phyloP scores from a whole-genome alignment of 2,113 vertebrate genomes.

The Cebus imitator region DNA sequence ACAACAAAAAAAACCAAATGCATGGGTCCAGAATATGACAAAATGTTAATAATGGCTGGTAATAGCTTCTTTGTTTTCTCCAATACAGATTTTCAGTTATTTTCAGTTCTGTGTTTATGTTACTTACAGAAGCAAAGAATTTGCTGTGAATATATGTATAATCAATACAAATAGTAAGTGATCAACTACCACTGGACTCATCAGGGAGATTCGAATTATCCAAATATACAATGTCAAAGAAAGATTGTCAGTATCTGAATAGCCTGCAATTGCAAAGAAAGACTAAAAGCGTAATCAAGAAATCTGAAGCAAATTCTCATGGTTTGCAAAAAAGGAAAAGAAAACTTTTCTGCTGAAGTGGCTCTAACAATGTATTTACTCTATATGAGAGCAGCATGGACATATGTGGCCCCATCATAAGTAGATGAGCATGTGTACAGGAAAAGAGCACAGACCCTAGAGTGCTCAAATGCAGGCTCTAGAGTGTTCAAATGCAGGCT shows the following conservation, averaged over 20 bases:
- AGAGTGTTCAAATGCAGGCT: too few species aligned
- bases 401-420: neutral
- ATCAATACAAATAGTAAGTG: conserved; percentile 18
- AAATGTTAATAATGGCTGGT: neutral
- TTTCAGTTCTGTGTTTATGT: neutral
- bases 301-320: conserved; percentile 35
- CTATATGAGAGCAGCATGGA: neutral
- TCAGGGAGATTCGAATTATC: conserved; percentile 38
- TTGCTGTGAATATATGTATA: conserved; percentile 5
- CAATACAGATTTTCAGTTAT: conserved; percentile 14
- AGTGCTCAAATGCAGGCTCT: neutral
- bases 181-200: conserved; percentile 9
- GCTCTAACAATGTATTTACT: conserved; percentile 14
- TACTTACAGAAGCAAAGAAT: conserved; percentile 11
- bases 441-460: neutral
- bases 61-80: neutral
- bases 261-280: neutral
- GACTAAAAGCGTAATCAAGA: conserved; percentile 33
- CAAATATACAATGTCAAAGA: conserved; percentile 38
- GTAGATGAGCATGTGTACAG: neutral
- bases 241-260: conserved; percentile 22
- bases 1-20: neutral
- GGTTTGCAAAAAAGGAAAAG: neutral
- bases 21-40: neutral
- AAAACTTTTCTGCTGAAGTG: neutral